phyloP scores from a whole-genome alignment of 1,140 invertebrate genomes.

The Eueides isabella region DNA sequence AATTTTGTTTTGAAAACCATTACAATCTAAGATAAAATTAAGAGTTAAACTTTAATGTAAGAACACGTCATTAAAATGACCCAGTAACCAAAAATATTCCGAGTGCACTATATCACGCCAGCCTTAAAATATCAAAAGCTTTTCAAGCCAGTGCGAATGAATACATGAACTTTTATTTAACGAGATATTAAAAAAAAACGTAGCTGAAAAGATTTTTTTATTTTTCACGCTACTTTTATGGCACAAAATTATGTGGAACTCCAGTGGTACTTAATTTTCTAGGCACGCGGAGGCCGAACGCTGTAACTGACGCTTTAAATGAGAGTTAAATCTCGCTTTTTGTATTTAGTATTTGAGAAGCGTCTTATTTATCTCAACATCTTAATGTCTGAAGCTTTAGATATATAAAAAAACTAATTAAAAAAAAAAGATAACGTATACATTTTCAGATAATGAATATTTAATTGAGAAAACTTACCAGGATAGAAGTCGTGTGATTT shows the following conservation, averaged over 20 bases:
- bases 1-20: background rate
- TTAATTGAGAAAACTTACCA: slow-evolving; percentile 88
- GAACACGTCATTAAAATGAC: background rate
- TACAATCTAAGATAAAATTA: background rate
- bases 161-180: slow-evolving; percentile 21
- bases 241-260: slow-evolving; percentile 30
- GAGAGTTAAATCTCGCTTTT: slow-evolving; percentile 19
- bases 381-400: background rate
- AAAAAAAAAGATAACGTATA: no score
- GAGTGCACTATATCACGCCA: background rate
- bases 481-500: slow-evolving; percentile 99
- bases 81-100: background rate
- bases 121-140: background rate
- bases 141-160: slow-evolving; percentile 12
- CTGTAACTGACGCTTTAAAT: slow-evolving; percentile 25
- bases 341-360: background rate
- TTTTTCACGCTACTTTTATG: slow-evolving; percentile 14
- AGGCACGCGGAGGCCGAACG: slow-evolving; percentile 18
- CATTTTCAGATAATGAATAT: background rate
- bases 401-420: background rate
- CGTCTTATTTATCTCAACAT: background rate
- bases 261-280: slow-evolving; percentile 27
- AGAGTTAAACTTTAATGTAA: background rate
- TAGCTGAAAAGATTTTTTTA: slow-evolving; percentile 11
- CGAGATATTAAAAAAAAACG: slow-evolving; percentile 30